Conservation (phyloP, 2,888 invertebrate species). For the Anorthoa munda region DNA sequence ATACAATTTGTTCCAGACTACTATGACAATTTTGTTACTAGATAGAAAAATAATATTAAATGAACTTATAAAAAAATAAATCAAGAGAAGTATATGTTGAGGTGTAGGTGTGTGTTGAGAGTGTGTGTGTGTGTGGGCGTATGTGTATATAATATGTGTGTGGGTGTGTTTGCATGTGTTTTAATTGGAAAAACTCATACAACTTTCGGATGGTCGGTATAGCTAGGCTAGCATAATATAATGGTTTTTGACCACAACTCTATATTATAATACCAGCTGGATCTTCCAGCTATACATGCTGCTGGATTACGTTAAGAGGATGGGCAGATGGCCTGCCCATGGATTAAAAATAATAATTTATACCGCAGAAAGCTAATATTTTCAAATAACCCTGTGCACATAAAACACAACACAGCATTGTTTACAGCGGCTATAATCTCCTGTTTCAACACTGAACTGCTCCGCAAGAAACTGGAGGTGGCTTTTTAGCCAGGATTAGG, state of each 20-base stretch:
- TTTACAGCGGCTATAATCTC: slow-evolving; percentile 56
- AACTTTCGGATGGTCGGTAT: too few relatives aligned
- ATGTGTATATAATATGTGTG: too few relatives aligned
- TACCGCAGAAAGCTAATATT: slow-evolving; percentile 8
- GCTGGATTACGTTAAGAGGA: neutral
- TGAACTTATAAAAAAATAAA: too few relatives aligned
- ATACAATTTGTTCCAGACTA: too few relatives aligned
- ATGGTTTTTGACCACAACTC: neutral
- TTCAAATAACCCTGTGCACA: neutral
- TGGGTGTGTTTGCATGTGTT: too few relatives aligned
- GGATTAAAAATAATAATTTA: neutral
- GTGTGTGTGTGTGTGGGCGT: too few relatives aligned
- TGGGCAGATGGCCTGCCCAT: neutral
- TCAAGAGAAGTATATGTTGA: too few relatives aligned
- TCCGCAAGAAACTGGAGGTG: slow-evolving; percentile 60
- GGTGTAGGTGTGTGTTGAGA: too few relatives aligned
- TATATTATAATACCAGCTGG: neutral
- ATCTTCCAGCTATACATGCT: neutral
- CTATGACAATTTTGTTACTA: too few relatives aligned
- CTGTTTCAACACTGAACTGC: slow-evolving; percentile 57
- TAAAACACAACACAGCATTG: slow-evolving; percentile 19
- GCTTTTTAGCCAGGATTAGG: slow-evolving; percentile 66
- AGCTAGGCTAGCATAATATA: too few relatives aligned
- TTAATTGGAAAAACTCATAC: too few relatives aligned
- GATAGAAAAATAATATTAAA: too few relatives aligned